Base-by-base conservation (phyloP, 2,113 vertebrate species). In the Hippocampus zosterae region DNA sequence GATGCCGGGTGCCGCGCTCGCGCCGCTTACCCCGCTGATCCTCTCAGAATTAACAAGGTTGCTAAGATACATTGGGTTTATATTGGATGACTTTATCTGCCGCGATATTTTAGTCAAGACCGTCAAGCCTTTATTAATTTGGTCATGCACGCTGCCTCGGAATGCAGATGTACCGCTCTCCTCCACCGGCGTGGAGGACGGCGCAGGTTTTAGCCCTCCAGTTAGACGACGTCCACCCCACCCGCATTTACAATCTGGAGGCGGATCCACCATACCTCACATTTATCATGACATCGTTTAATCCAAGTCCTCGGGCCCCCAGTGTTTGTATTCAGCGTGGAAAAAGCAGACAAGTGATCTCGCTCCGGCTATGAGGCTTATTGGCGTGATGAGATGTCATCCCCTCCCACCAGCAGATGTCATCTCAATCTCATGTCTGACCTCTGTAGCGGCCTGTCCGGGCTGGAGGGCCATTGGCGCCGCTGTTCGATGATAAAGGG, bases 51-150 rank as follows among this genome's bases (percentile, higher is more conserved):
- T 91, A 92, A 88, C 88, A 88, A 88, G 90, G 92, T 93, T 93
- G 92, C 92, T 93, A 92, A 92, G 91, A 92, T 91, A 93, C 92
- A 79, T 86, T 65, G 86, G 81, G 83, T 79, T 92, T 92, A 89
- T 91, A 92, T 92, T 92, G 91, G 89, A 92, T 92, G 91, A 91
- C 85, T 78, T 91, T 92, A 91, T 91, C 89, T 88, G 83, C 91
- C 88, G 88, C 91, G 91, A 91, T 92, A 92, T 92, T 93, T 92
- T 90, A 87, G 87, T 75, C 86, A 73, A 82, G 82, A 73, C 87
- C 60, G 61, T 88, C 80, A 87, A 91, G 79, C 81, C 76, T 80
- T 90, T 91, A 91, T 92, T 92, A 84, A 92, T 92, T 91, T 91
- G 83, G 86, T 91, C 90, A 91, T 89, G 74, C 85, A 89, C 79